Evolutionary conservation across 1,140 invertebrate genomes (phyloP).

Genomic region (Galleria mellonella): DNA sequence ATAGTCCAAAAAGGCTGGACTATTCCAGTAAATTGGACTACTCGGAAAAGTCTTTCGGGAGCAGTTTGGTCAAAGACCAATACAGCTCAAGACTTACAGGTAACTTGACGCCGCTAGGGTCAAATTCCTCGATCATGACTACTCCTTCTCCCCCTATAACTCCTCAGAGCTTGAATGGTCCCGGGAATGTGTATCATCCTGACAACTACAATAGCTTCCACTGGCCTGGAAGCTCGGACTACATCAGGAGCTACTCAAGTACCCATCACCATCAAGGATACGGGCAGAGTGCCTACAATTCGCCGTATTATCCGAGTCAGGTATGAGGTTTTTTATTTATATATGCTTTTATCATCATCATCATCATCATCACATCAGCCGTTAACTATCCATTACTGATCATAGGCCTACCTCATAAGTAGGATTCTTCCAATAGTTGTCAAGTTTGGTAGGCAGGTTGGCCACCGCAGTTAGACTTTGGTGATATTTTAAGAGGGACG

Average conservation of each 20-base stretch:
- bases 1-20: constrained; percentile 59
- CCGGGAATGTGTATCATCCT: constrained; percentile 70
- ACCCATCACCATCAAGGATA: constrained; percentile 75
- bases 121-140: constrained; percentile 79
- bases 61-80: constrained; percentile 60
- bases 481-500: no score
- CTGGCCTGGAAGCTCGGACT: constrained; percentile 72
- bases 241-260: constrained; percentile 64
- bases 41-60: constrained; percentile 54
- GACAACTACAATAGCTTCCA: constrained; percentile 76
- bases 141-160: constrained; percentile 79
- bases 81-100: constrained; percentile 68
- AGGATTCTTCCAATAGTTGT: no score
- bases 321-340: constrained; percentile 24
- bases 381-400: no score
- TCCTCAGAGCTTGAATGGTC: constrained; percentile 70
- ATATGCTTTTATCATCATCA: no score
- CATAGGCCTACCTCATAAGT: no score
- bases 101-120: constrained; percentile 78
- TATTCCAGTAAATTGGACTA: constrained; percentile 62
- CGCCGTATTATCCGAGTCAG: constrained; percentile 72
- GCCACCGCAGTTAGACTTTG: no score
- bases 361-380: no score
- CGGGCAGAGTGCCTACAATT: constrained; percentile 76
- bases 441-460: no score